These are phyloP conservation scores for Odobenus rosmarus DNA, from an alignment of 2,113 vertebrate species.

Conservation along the genomic window DNA sequence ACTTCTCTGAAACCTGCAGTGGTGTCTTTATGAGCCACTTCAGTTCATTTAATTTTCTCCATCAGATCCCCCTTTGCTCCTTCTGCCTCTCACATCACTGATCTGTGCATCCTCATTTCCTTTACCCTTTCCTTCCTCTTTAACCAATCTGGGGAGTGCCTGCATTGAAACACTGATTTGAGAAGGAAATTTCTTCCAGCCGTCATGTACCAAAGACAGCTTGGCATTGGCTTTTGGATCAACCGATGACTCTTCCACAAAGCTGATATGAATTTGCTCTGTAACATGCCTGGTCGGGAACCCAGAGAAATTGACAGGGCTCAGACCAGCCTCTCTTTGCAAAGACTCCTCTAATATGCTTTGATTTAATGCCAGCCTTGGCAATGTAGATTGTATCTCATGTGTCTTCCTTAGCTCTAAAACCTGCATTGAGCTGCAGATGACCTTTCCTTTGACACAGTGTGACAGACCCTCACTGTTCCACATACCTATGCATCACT, in stretches of 20 bases:
- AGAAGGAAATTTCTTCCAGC: constrained; percentile 60
- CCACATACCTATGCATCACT: not conserved
- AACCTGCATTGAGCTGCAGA: not conserved
- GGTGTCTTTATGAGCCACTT: not conserved
- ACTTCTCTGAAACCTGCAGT: constrained; percentile 11
- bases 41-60: constrained; percentile 50
- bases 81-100: not conserved
- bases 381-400: not conserved
- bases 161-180: constrained; percentile 55
- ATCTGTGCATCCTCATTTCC: not conserved
- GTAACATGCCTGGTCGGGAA: not conserved
- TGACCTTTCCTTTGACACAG: constrained; percentile 42
- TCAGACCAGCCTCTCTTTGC: constrained; percentile 8
- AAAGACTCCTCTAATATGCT: not conserved
- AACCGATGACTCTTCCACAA: constrained; percentile 49
- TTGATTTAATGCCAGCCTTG: constrained; percentile 39
- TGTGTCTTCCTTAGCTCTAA: not conserved
- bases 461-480: constrained; percentile 2
- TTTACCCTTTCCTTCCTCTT: not conserved
- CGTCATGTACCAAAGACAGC: constrained; percentile 67
- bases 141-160: constrained; percentile 21
- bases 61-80: not conserved
- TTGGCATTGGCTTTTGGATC: constrained; percentile 68
- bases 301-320: not conserved
- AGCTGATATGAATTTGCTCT: constrained; percentile 9